Evolutionary conservation across 2,888 invertebrate species (phyloP).

Genomic region (Eupithecia vulgata): DNA sequence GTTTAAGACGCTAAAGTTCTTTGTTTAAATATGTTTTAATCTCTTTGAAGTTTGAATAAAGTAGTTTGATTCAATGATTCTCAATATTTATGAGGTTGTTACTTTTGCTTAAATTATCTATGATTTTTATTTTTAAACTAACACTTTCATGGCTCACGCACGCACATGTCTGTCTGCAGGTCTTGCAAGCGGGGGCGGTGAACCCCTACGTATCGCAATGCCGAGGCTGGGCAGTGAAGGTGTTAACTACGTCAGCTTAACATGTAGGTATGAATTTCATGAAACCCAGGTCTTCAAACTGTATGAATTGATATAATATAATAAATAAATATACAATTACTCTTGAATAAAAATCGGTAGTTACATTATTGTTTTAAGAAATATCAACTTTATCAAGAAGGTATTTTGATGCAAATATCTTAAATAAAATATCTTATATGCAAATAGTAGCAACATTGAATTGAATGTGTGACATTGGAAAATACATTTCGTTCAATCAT

Average conservation of each 20-base stretch:
- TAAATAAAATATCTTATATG: too few relatives aligned
- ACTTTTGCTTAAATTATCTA: background rate
- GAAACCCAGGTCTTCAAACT: too few relatives aligned
- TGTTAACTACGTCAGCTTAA: too few relatives aligned
- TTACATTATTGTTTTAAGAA: background rate
- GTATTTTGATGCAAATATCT: background rate
- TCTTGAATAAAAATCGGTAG: background rate
- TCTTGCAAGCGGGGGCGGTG: too few relatives aligned
- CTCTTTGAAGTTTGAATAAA: slow-evolving; percentile 34
- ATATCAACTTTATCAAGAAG: background rate
- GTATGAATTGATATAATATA: too few relatives aligned
- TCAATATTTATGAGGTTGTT: slow-evolving; percentile 23
- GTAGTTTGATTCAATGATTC: slow-evolving; percentile 26
- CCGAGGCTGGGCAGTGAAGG: too few relatives aligned
- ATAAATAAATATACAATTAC: too few relatives aligned
- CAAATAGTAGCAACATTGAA: background rate
- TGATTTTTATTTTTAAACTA: background rate
- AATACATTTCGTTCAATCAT: background rate
- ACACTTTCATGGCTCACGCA: background rate
- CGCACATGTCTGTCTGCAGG: too few relatives aligned
- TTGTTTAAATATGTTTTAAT: slow-evolving; percentile 38
- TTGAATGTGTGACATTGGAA: background rate
- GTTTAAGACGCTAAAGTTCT: slow-evolving; percentile 36
- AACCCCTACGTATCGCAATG: too few relatives aligned
- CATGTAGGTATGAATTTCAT: too few relatives aligned